Evolutionary conservation across 2,113 vertebrate species (phyloP).

Genomic region (Conger conger): DNA sequence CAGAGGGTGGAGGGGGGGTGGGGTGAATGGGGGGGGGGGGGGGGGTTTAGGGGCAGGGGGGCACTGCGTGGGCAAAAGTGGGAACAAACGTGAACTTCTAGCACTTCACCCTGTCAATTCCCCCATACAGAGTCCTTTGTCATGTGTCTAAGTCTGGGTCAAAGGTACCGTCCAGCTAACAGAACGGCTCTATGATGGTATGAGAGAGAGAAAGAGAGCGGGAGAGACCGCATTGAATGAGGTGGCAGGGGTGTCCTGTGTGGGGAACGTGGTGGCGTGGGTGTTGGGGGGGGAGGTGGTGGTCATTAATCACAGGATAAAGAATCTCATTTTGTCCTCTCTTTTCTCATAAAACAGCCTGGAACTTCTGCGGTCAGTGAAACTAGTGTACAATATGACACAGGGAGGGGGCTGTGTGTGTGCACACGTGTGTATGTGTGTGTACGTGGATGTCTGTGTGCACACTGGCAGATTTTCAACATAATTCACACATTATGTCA

Average conservation of each 20-base stretch:
- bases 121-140: not conserved
- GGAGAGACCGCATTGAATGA: not conserved
- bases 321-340: not conserved
- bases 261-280: no score
- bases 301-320: not conserved
- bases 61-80: not conserved
- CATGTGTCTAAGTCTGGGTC: not conserved
- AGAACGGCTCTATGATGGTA: not conserved
- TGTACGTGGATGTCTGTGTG: not conserved
- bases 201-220: not conserved
- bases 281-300: not conserved
- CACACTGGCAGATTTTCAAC: not conserved
- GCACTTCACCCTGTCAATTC: not conserved
- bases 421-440: not conserved
- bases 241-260: no score
- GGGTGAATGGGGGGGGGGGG: not conserved
- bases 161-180: not conserved
- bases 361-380: slow-evolving; percentile 11
- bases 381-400: not conserved
- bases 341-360: not conserved
- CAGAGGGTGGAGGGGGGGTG: not conserved
- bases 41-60: not conserved
- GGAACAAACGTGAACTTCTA: not conserved
- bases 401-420: not conserved
- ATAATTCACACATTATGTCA: slow-evolving; percentile 6